Evolutionary conservation across 1,140 invertebrate genomes (phyloP).

Genomic region (Meteorus sp.): DNA sequence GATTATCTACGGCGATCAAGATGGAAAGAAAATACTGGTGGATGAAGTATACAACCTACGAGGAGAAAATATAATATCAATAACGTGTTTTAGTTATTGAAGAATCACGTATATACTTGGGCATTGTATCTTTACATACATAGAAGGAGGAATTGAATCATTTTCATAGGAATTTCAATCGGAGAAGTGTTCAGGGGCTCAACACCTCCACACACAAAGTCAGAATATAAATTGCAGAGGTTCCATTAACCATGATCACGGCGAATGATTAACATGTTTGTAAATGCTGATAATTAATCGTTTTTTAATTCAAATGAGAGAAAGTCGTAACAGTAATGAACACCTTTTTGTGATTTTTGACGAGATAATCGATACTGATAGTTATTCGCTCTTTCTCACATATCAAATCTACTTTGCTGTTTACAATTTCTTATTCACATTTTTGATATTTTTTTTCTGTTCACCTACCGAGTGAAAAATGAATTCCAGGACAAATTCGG

Average conservation of each 20-base stretch:
- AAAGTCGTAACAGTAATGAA: neutral
- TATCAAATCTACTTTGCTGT: neutral
- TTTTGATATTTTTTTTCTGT: neutral
- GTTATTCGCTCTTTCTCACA: too few relatives aligned
- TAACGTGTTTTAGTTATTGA: neutral
- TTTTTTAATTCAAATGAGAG: neutral
- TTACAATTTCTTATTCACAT: neutral
- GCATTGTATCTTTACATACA: too few relatives aligned
- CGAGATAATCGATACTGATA: too few relatives aligned
- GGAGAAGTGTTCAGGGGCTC: neutral
- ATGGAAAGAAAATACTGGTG: neutral
- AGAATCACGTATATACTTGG: neutral
- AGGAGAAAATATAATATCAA: neutral
- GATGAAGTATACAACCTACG: too few relatives aligned
- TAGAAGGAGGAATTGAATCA: neutral
- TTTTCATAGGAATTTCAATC: conserved; percentile 3
- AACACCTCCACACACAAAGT: neutral
- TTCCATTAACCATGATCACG: neutral
- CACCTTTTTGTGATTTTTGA: too few relatives aligned
- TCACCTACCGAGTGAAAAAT: neutral
- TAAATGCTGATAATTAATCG: neutral
- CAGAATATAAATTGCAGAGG: neutral
- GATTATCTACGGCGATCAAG: neutral
- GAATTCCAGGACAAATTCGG: neutral
- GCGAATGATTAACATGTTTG: neutral